Base-by-base conservation (phyloP, 2,888 invertebrate species). In the Synanthedon andrenaeformis region DNA sequence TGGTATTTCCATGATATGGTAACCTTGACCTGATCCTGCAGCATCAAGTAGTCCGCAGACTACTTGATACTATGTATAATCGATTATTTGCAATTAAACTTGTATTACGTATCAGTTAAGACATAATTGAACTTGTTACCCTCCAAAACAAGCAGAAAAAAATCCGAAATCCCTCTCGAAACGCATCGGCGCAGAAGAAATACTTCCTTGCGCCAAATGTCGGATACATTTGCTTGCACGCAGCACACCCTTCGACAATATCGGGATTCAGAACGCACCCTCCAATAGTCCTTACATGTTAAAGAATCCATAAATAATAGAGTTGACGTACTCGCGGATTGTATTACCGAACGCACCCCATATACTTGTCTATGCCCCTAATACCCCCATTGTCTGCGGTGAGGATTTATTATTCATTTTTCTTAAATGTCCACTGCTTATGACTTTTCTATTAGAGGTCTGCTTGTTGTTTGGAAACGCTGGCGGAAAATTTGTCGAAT, bases 251-350 rank as follows among this genome's bases (percentile, higher is more conserved):
- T 35, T 35, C 35, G 10, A 35, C 35, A 35, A 35, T 35, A 35
- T 35, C 35, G 35, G 60, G 56, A 54, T 45, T 49, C 28, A 51
- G 41, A 8, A 41, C 51, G 35, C 60, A 53, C 56, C 64, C 72
- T 65, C 66, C 72, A 65, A 75, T 66, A 69, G 76, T 76, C 79
- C 86, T 86, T 83, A 84, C 85, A 82, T 86, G 87, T 86, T 86
- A 81, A 86, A 86, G 87, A 87, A 86, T 83, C 87, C 87, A 85
- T 87, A 84, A 87, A 86, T 87, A 87, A 86, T 87, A 86, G 78
- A 87, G 82, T 86, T 85, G 86, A 83, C 86, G 86, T 79, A 75
- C 67, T 61, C 70, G 67, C 70, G 82, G 82, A 83, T 83, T 83
- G 78, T 81, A 77, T 82, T 81, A 45, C 45, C 45, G 45, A 13